These are phyloP conservation scores for Conus betulinus DNA, from an alignment of 1,140 invertebrate species.

Conservation along the genomic window DNA sequence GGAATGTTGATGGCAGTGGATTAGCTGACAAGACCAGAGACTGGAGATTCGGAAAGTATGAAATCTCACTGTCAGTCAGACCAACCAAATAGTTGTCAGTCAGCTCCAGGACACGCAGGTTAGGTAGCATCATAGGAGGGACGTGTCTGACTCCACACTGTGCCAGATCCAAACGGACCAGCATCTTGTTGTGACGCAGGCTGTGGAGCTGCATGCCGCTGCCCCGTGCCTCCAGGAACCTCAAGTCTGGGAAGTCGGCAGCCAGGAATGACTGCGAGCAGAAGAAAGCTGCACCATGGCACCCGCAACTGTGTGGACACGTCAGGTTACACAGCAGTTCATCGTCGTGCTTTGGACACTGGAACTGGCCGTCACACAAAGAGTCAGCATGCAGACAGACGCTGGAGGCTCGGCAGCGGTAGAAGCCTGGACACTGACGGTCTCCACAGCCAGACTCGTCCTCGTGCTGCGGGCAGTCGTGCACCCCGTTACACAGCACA, in stretches of 20 bases:
- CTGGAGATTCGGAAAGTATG: background rate
- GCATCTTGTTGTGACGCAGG: background rate
- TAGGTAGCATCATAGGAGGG: background rate
- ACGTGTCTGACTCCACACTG: background rate
- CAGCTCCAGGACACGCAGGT: constrained; percentile 28
- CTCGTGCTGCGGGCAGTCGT: no score
- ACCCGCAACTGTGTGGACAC: constrained; percentile 26
- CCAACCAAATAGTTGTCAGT: background rate
- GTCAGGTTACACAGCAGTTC: constrained; percentile 33
- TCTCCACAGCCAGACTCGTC: no score
- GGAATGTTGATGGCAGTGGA: background rate
- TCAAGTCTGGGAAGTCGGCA: background rate
- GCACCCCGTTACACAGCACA: no score
- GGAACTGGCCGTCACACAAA: no score
- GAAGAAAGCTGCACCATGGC: constrained; percentile 10
- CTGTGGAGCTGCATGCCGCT: background rate
- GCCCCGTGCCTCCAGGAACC: background rate
- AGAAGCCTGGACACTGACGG: no score
- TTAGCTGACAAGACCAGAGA: background rate
- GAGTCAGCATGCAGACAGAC: no score
- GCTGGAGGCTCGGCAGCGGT: no score
- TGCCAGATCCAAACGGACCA: constrained; percentile 27
- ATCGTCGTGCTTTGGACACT: no score
- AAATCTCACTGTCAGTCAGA: background rate
- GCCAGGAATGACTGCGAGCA: background rate